These are phyloP conservation scores for Axis porcinus DNA, from an alignment of 2,113 vertebrate genomes.

Conservation along the genomic window DNA sequence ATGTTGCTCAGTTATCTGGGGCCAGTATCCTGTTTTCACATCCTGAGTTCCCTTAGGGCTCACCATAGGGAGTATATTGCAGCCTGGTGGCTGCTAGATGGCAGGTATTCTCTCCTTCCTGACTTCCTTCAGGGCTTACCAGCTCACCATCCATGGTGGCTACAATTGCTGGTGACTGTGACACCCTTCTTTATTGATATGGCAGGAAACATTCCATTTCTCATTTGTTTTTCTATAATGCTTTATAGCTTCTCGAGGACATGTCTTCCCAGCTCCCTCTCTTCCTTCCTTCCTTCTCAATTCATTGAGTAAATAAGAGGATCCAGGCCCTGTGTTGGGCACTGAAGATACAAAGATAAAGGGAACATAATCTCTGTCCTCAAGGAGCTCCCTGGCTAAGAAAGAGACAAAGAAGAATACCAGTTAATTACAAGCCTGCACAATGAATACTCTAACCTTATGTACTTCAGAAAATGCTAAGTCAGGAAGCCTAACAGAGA, in stretches of 20 bases:
- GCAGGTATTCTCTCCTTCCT: not conserved
- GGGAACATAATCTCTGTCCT: not conserved
- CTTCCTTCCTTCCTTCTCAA: not conserved
- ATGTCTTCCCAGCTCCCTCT: not conserved
- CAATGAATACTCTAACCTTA: not conserved
- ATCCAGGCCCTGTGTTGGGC: not conserved
- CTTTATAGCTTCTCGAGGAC: not conserved
- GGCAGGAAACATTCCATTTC: not conserved
- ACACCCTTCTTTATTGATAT: not conserved
- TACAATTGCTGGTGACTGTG: not conserved
- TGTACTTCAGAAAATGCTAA: not conserved
- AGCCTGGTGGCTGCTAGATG: not conserved
- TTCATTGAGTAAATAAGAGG: not conserved
- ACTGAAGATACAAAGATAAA: conserved; percentile 3
- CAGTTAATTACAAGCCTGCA: not conserved
- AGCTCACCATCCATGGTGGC: not conserved
- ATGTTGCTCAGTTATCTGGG: not conserved
- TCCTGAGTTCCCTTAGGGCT: not conserved
- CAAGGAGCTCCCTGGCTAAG: not conserved
- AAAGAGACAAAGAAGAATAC: not conserved
- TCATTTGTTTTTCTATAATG: not conserved
- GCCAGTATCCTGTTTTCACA: not conserved
- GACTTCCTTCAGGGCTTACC: not conserved
- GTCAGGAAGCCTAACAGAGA: not conserved
- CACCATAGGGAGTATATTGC: not conserved